phyloP scores from a whole-genome alignment of 2,113 vertebrate genomes.

The Dasyornis broadbenti region DNA sequence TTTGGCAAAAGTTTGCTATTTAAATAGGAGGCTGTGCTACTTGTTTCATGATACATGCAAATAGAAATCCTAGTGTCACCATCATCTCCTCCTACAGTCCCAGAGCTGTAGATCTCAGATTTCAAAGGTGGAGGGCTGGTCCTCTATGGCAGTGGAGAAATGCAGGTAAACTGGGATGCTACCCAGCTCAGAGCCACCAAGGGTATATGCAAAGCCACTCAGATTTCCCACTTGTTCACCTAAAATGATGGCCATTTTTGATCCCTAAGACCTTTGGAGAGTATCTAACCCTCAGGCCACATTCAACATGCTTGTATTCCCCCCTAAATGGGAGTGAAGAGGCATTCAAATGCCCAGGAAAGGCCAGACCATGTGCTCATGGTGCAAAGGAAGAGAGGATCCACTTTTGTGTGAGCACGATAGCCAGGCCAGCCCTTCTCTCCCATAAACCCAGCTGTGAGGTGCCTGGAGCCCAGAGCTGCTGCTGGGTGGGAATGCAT shows the following conservation, averaged over 20 bases:
- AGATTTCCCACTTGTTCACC: neutral
- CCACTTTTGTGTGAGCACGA: neutral
- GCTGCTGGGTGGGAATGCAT: neutral
- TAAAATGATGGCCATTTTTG: neutral
- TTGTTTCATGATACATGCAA: neutral
- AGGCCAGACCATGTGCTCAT: neutral
- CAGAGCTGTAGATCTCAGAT: neutral
- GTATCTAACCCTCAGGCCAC: neutral
- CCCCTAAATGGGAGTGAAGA: rapidly evolving
- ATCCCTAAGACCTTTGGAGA: neutral
- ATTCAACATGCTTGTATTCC: neutral
- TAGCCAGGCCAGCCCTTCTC: neutral
- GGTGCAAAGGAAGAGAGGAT: neutral
- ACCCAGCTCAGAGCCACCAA: neutral
- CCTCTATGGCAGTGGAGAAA: neutral
- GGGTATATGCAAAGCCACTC: rapidly evolving
- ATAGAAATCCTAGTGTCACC: neutral
- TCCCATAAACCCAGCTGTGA: neutral
- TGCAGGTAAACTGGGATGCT: neutral
- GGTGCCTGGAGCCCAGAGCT: rapidly evolving
- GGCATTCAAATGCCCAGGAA: rapidly evolving
- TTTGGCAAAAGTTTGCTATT: neutral
- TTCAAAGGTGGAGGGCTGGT: neutral
- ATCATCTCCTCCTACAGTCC: neutral
- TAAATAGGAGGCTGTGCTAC: neutral